Conservation (phyloP, 2,113 vertebrate species). For the Pterocles burchelli region DNA sequence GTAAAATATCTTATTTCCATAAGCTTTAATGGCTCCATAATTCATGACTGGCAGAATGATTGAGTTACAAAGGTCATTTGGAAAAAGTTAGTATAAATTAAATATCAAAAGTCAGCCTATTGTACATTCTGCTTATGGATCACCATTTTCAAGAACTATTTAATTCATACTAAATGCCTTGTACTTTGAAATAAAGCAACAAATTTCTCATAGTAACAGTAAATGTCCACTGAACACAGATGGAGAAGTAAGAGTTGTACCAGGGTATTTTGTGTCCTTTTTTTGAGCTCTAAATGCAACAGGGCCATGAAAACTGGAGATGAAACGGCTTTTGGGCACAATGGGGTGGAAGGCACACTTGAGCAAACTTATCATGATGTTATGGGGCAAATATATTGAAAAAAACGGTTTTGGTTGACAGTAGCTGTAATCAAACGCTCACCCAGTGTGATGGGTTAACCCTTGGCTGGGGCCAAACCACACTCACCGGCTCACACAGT, state of each 20-base stretch:
- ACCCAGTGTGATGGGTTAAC: too few species aligned
- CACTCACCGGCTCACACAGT: too few species aligned
- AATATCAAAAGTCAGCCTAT: background rate
- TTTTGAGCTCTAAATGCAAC: background rate
- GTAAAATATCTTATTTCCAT: background rate
- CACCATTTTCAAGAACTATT: background rate
- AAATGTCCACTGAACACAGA: background rate
- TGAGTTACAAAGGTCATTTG: background rate
- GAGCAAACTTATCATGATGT: background rate
- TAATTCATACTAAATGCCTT: background rate
- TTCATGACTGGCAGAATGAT: background rate
- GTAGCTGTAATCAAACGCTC: background rate
- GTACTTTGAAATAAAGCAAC: background rate
- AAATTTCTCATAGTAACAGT: background rate
- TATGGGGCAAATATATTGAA: background rate
- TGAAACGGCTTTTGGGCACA: background rate
- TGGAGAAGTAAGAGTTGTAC: background rate
- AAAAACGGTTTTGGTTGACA: background rate
- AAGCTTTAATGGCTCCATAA: background rate
- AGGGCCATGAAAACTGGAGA: background rate
- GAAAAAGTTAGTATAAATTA: background rate
- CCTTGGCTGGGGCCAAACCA: too few species aligned
- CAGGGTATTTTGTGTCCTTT: background rate
- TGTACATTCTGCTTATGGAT: background rate
- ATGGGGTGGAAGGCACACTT: fast-evolving